Evolutionary conservation across 2,113 vertebrate species (phyloP).

Genomic region (Albula glossodonta): DNA sequence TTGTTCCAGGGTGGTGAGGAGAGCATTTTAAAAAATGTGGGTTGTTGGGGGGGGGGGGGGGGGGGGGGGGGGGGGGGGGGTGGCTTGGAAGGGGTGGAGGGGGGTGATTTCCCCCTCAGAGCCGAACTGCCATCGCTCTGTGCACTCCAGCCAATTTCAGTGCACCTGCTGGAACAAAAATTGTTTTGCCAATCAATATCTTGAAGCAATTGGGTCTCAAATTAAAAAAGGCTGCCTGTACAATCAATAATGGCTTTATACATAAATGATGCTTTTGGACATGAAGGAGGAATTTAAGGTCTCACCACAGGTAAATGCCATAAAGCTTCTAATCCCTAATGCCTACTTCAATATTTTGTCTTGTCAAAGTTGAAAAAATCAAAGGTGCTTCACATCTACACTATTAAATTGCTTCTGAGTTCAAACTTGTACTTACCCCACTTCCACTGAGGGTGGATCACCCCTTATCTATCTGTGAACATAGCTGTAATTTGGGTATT

Average conservation of each 20-base stretch:
- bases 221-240: slow-evolving; percentile 48
- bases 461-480: not conserved
- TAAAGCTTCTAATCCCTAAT: not conserved
- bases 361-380: not conserved
- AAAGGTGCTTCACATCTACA: too few species aligned
- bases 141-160: slow-evolving; percentile 70
- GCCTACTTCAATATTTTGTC: not conserved
- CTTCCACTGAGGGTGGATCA: not conserved
- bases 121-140: slow-evolving; percentile 67
- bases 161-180: slow-evolving; percentile 83
- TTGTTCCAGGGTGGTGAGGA: slow-evolving; percentile 58
- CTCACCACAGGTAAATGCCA: slow-evolving; percentile 40
- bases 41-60: slow-evolving; percentile 38
- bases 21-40: slow-evolving; percentile 38
- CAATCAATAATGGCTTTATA: slow-evolving; percentile 57
- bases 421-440: too few species aligned
- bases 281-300: slow-evolving; percentile 53
- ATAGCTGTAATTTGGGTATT: not conserved
- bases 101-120: slow-evolving; percentile 75
- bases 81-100: slow-evolving; percentile 47
- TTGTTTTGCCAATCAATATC: slow-evolving; percentile 80
- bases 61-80: slow-evolving; percentile 43
- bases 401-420: too few species aligned
- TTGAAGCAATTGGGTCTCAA: slow-evolving; percentile 47
- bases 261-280: slow-evolving; percentile 59